phyloP scores from a whole-genome alignment of 2,797 vertebrate genomes.

The Lagorchestes hirsutus region DNA sequence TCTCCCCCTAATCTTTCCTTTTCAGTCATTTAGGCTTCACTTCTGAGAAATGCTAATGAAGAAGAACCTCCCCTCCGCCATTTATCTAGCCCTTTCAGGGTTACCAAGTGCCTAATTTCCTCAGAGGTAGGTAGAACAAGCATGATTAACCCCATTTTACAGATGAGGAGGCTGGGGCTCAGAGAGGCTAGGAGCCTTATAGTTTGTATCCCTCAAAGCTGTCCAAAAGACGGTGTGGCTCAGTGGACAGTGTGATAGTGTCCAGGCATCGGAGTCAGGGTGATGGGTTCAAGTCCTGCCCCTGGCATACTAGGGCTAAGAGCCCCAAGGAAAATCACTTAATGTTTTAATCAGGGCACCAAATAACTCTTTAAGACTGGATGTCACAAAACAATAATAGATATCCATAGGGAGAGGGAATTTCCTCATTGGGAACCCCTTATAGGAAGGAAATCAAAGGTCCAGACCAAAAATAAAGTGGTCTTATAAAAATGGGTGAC shows the following conservation, averaged over 20 bases:
- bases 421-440: neutral
- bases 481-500: neutral
- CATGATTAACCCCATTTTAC: neutral
- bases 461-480: neutral
- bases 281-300: neutral
- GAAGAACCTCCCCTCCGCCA: neutral
- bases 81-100: neutral
- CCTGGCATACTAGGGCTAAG: neutral
- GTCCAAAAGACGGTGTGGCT: neutral
- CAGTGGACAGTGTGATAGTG: neutral
- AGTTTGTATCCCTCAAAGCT: neutral
- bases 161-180: neutral
- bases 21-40: neutral
- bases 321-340: neutral
- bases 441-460: neutral
- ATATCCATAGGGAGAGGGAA: neutral
- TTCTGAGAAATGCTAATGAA: neutral
- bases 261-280: neutral
- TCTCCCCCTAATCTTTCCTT: constrained; percentile 1
- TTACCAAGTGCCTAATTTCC: too few species aligned
- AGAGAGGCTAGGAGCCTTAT: too few species aligned
- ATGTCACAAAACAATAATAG: neutral
- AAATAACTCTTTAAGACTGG: neutral
- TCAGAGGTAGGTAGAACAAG: neutral
- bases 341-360: neutral